These are phyloP conservation scores for Drosophila grimshawi DNA, from an alignment of 1,140 invertebrate genomes.

Conservation along the genomic window DNA sequence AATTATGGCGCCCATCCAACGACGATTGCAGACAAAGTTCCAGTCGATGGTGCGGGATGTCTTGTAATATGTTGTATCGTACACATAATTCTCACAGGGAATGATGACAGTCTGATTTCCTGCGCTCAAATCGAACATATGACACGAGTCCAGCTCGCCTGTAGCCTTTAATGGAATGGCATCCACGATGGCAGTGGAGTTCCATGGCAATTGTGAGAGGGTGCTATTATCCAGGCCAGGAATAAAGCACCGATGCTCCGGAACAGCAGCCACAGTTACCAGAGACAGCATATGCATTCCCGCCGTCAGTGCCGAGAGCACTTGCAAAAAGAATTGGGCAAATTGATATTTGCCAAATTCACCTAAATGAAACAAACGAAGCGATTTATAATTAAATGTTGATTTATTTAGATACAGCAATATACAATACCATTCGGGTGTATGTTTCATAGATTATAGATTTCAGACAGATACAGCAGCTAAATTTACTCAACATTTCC, in stretches of 20 bases:
- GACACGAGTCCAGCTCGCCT: slow-evolving; percentile 86
- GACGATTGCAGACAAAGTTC: slow-evolving; percentile 92
- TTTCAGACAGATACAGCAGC: too few relatives aligned
- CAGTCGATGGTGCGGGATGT: slow-evolving; percentile 91
- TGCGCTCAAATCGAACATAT: slow-evolving; percentile 85
- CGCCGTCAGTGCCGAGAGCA: slow-evolving; percentile 90
- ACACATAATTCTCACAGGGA: slow-evolving; percentile 88
- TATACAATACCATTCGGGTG: too few relatives aligned
- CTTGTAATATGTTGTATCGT: slow-evolving; percentile 89
- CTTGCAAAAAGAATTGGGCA: slow-evolving; percentile 90
- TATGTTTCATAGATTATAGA: too few relatives aligned
- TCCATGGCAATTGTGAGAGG: slow-evolving; percentile 85
- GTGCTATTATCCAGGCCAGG: slow-evolving; percentile 86
- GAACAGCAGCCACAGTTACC: slow-evolving; percentile 91
- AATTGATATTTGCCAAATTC: slow-evolving; percentile 92
- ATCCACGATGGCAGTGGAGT: slow-evolving; percentile 85
- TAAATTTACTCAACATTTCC: too few relatives aligned
- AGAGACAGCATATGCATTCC: slow-evolving; percentile 92
- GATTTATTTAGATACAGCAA: background rate
- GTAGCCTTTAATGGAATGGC: slow-evolving; percentile 85
- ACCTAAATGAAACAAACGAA: slow-evolving; percentile 85
- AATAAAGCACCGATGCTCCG: slow-evolving; percentile 89
- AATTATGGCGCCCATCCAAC: slow-evolving; percentile 92
- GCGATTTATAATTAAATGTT: slow-evolving; percentile 10
- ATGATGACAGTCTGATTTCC: slow-evolving; percentile 83